These are phyloP conservation scores for Eumerus sabulonum DNA, from an alignment of 2,888 invertebrate species.

Conservation along the genomic window DNA sequence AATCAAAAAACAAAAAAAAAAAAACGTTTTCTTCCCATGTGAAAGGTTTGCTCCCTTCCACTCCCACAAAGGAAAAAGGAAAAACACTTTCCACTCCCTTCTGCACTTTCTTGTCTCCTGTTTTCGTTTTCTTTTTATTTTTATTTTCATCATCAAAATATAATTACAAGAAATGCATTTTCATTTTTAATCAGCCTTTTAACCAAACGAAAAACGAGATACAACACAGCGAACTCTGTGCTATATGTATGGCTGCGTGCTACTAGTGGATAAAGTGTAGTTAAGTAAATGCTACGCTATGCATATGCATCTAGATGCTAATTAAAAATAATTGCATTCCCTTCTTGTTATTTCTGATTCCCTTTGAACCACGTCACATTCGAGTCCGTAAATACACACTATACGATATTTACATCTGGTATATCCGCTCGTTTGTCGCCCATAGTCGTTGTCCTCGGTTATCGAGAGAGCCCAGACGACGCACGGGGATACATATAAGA, in stretches of 20 bases:
- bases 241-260: constrained; percentile 9
- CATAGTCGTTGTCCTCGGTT: neutral
- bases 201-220: constrained; percentile 35
- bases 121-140: constrained; percentile 14
- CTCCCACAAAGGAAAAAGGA: neutral
- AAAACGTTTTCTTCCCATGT: constrained; percentile 34
- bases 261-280: neutral
- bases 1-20: too few species aligned
- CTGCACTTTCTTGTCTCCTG: too few species aligned
- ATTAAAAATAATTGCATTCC: constrained; percentile 68
- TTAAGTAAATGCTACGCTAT: constrained; percentile 23
- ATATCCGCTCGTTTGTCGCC: neutral
- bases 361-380: constrained; percentile 45
- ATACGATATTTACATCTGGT: too few species aligned
- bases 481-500: neutral
- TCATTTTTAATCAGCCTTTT: constrained; percentile 31
- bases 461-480: too few species aligned
- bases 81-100: too few species aligned
- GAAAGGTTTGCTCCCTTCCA: constrained; percentile 16
- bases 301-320: constrained; percentile 60
- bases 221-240: too few species aligned
- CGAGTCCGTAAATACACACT: neutral
- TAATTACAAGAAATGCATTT: constrained; percentile 30
- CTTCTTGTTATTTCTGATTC: constrained; percentile 61
- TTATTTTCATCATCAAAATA: constrained; percentile 1